Base-by-base conservation (phyloP, 2,888 invertebrate genomes). In the Phyllotreta cruciferae region DNA sequence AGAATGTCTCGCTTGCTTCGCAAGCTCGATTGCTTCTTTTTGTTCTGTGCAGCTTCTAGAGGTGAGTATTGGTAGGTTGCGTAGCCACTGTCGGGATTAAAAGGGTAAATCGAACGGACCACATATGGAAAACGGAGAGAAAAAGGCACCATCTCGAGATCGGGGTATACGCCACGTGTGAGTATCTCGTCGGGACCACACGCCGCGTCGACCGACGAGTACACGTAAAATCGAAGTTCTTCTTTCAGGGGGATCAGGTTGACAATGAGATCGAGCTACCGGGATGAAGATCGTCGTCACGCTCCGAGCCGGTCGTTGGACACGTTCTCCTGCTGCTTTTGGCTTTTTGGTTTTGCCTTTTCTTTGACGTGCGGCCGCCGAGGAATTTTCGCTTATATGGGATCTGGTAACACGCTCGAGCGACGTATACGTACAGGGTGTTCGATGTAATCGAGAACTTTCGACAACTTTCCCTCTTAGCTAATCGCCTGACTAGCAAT, bases 161-260 rank as follows among this genome's bases (percentile, higher is more conserved):
- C 52, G 63, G 66, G 66, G 68, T 64, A 67, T 47, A 64, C 62
- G 72, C 70, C 71, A 71, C 72, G 72, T 72, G 72, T 72, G 67
- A 57, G 60, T 60, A 24, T 58, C 56, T 63, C 54, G 68, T 67
- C 60, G 60, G 65, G 71, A 64, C 72, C 72, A 72, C 72, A 72
- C 72, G 69, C 69, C 52, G 52, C 38, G 8, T 9, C 13, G 37
- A 14, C 3, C n/a, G 7, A 13, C 14, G 3, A 37, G 13, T 38
- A 37, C 14, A n/a, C 10, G 41, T 41, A 8, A 10, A 36, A 10
- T 50, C 47, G 24, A 24, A 24, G 24, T 47, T 47, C 47, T 47
- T 52, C 52, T 60, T 60, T 58, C 50, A 60, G 37, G 52, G 52
- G 52, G 52, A 60, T 60, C 60, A 60, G 44, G 52, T 60, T 60